A percentile compares a stretch with the other conserved stretches of the same genome.
phyloP scores from a whole-genome alignment of 2,113 vertebrate genomes.

The Stomatorhinus ivindoensis region DNA sequence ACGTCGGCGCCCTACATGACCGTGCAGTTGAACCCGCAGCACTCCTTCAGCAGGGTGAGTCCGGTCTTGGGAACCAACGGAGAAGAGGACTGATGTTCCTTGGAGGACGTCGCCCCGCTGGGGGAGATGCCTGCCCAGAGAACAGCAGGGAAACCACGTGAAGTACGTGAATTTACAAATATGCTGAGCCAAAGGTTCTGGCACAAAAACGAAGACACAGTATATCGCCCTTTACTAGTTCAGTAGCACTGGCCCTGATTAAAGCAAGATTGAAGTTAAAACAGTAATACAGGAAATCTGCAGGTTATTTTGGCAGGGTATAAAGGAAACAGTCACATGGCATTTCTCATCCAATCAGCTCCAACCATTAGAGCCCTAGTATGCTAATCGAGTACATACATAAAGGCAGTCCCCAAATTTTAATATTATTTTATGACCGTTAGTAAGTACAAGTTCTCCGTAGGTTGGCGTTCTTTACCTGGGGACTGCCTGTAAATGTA shows the following conservation, averaged over 20 bases:
- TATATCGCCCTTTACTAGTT: not conserved
- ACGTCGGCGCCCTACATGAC: constrained; percentile 58
- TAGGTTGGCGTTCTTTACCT: not conserved
- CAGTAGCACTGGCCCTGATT: not conserved
- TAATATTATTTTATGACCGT: not conserved
- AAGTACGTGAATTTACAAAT: not conserved
- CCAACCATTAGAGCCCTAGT: not conserved
- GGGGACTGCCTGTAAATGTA: not conserved
- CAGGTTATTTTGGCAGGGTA: not conserved
- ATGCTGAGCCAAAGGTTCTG: not conserved
- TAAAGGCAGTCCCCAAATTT: not conserved
- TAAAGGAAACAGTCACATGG: not conserved
- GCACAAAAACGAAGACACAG: not conserved
- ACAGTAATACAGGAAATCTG: not conserved
- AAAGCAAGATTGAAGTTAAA: not conserved
- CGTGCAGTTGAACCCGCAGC: constrained; percentile 77
- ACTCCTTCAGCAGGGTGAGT: constrained; percentile 70
- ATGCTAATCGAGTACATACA: not conserved
- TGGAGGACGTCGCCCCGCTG: constrained; percentile 55
- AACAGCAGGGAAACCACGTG: not conserved
- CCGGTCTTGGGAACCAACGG: constrained; percentile 65
- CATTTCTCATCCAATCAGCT: not conserved
- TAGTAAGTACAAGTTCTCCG: not conserved
- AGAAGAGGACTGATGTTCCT: constrained; percentile 55
- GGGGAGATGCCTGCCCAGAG: constrained; percentile 44